Conservation (phyloP, 2,113 vertebrate genomes). For the Neodontobutis hainanensis region DNA sequence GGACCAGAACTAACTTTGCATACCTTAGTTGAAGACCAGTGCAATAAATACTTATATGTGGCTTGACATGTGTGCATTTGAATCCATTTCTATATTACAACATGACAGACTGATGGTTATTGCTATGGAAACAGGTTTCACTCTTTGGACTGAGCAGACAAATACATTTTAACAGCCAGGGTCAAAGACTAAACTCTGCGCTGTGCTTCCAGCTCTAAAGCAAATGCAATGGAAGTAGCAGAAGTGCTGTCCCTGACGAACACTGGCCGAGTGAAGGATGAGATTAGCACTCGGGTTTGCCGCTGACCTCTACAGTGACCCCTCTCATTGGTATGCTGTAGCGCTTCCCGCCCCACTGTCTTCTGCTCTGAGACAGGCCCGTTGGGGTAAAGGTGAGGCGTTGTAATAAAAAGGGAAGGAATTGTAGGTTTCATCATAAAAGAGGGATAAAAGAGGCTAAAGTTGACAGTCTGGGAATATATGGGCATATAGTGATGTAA, state of each 20-base stretch:
- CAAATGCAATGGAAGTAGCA: background rate
- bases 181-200: conserved; percentile 40
- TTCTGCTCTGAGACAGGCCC: conserved; percentile 2
- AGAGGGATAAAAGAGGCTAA: too few relatives aligned
- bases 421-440: too few relatives aligned
- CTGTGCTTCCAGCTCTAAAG: conserved; percentile 7
- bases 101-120: background rate
- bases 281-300: conserved; percentile 34
- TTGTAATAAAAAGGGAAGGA: background rate
- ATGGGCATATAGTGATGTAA: too few relatives aligned
- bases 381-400: background rate
- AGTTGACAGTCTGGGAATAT: too few relatives aligned
- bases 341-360: conserved; percentile 22
- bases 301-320: conserved; percentile 48
- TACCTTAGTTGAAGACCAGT: too few relatives aligned
- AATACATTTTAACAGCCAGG: conserved; percentile 11
- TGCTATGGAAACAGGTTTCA: background rate
- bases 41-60: too few relatives aligned
- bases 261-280: conserved; percentile 19
- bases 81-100: too few relatives aligned
- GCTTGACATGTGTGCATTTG: too few relatives aligned
- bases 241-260: conserved; percentile 8
- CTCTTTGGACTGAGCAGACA: background rate
- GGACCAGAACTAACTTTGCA: too few relatives aligned
- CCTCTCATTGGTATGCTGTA: conserved; percentile 45